Evolutionary conservation across 2,888 invertebrate species (phyloP), one percentile per base, ranked within the genome.

Genomic region (Pecten maximus): DNA sequence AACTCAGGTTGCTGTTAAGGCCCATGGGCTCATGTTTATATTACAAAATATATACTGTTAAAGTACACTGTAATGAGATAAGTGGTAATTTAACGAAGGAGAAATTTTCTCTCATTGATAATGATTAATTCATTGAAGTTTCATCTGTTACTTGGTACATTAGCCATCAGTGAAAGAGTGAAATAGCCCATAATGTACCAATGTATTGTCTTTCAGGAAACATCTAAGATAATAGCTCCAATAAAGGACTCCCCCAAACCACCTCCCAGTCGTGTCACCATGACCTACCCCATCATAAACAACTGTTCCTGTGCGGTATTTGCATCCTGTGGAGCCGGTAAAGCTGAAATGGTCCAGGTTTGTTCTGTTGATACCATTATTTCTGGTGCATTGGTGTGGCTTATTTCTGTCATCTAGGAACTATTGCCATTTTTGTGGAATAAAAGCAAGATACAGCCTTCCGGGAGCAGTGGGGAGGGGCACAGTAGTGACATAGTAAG

Each of bases 241-340:
- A 98, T 99, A 91, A 98, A 97, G 0, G 98, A 99, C 97, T 99
- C 99, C 0, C 99, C 99, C 0, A 99, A 99, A 96, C 99, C 99
- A 35, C 99, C 99, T 0, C 98, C 98, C 0, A 97, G 97, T 88
- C 97, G 99, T 91, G 98, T 99, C 15, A 99, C 99, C 0, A 97
- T 99, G 94, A 99, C 99, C 0, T 98, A 98, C 93, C 98, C 98
- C 0, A 98, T 99, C 19, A 98, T 99, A 54, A 99, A 99, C 96
- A 98, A 98, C 96, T 98, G 99, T 0, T 98, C 97, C 93, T 97
- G 97, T 95, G 98, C 98, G 95, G 97, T 98, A 91, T 99, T 99
- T 97, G 98, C 98, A 40, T 97, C 98, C 60, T 98, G 98, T 90
- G 99, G 99, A 0, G 97, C 97, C 23, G 98, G 98, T 28, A 99